A percentile compares a stretch with the other conserved stretches of the same genome.
Evolutionary conservation across 2,888 invertebrate species (phyloP).

Genomic region (Pomacea canaliculata): DNA sequence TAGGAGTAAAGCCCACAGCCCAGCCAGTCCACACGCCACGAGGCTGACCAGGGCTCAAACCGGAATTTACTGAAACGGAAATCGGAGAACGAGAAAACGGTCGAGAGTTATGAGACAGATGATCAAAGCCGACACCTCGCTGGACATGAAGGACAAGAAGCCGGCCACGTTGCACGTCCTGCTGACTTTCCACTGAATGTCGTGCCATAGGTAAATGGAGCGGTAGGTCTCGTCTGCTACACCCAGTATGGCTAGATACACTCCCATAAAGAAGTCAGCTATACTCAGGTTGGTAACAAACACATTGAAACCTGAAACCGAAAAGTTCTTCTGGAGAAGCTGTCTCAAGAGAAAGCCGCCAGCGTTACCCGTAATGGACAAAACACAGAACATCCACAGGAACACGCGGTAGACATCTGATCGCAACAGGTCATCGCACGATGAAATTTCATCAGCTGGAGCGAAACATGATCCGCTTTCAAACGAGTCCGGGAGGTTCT

Average conservation of each 20-base stretch:
- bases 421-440: constrained; percentile 26
- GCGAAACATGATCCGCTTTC: constrained; percentile 8
- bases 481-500: constrained; percentile 18
- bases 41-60: constrained; percentile 46
- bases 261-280: constrained; percentile 38
- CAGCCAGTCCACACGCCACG: constrained; percentile 49
- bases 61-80: constrained; percentile 66
- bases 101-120: constrained; percentile 77
- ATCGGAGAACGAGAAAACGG: constrained; percentile 75
- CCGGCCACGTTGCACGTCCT: constrained; percentile 45
- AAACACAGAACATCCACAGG: constrained; percentile 19
- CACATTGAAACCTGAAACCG: not conserved
- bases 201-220: constrained; percentile 43
- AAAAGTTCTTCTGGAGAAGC: constrained; percentile 14
- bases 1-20: constrained; percentile 48
- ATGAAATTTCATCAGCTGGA: constrained; percentile 21
- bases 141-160: constrained; percentile 67
- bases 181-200: constrained; percentile 44
- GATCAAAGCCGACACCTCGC: constrained; percentile 76
- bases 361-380: constrained; percentile 25
- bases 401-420: constrained; percentile 13
- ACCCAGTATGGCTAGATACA: constrained; percentile 44
- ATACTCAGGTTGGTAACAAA: not conserved
- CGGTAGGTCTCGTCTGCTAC: constrained; percentile 42
- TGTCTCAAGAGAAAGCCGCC: constrained; percentile 24